Conservation (phyloP, 1,140 invertebrate genomes). For the Tetragnatha versicolor region DNA sequence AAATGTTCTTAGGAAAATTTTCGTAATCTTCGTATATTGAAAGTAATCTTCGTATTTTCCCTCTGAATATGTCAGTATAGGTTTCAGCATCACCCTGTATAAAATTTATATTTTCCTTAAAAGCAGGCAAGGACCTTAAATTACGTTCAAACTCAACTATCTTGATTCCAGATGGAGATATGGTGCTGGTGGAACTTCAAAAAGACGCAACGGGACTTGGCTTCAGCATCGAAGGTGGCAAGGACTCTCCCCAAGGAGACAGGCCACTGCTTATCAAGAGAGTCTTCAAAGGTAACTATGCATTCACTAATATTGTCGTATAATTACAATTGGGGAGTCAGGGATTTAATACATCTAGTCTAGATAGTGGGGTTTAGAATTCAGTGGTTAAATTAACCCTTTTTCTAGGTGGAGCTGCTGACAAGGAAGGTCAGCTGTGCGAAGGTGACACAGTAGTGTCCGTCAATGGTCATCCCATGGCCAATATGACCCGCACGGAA, state of each 20-base stretch:
- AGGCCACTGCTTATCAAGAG: conserved; percentile 68
- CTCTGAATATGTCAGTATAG: too few species aligned
- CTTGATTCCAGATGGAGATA: background rate
- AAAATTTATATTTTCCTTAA: too few species aligned
- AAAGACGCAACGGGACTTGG: conserved; percentile 90
- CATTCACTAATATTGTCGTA: background rate
- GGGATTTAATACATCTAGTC: background rate
- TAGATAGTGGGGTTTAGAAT: background rate
- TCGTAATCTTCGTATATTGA: too few species aligned
- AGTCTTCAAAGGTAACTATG: conserved; percentile 58
- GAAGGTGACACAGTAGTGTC: conserved; percentile 86
- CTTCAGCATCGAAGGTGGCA: conserved; percentile 90
- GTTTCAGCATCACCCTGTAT: too few species aligned
- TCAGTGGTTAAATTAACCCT: background rate
- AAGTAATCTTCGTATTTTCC: too few species aligned
- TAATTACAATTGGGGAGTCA: too few species aligned
- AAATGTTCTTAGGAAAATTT: too few species aligned
- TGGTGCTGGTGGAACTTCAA: conserved; percentile 70
- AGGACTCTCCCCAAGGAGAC: conserved; percentile 86
- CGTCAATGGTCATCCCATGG: conserved; percentile 81
- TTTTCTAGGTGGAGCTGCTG: conserved; percentile 82
- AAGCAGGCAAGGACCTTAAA: too few species aligned
- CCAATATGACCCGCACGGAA: conserved; percentile 85
- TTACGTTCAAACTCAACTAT: too few species aligned
- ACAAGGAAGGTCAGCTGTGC: conserved; percentile 81